phyloP scores from a whole-genome alignment of 2,888 invertebrate genomes.

The Euzetes globulus region DNA sequence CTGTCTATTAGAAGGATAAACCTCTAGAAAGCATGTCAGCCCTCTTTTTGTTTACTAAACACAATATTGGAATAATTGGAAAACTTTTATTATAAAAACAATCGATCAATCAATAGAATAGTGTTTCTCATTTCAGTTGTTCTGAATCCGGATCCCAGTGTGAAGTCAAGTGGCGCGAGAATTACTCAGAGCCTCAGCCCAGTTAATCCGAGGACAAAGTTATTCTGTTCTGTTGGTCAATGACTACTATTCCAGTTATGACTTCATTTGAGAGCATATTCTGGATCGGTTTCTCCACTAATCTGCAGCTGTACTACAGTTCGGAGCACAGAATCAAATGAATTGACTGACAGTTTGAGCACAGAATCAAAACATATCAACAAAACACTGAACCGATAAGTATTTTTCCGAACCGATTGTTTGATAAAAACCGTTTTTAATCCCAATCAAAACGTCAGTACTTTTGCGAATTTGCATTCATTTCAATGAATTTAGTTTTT shows the following conservation, averaged over 20 bases:
- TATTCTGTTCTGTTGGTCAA: not conserved
- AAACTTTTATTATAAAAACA: not conserved
- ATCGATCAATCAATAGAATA: not conserved
- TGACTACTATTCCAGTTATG: not conserved
- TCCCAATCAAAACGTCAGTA: too few relatives aligned
- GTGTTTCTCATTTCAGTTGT: not conserved
- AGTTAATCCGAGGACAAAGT: conserved; percentile 14
- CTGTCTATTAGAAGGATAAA: not conserved
- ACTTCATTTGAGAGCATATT: conserved; percentile 20
- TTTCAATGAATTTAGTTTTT: too few relatives aligned
- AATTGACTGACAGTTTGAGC: not conserved
- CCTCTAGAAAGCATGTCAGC: not conserved
- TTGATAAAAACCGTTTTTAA: too few relatives aligned
- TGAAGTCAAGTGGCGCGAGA: conserved; percentile 21
- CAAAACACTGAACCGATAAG: too few relatives aligned
- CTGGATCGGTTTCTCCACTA: not conserved
- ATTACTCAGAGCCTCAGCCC: not conserved
- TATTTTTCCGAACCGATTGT: too few relatives aligned
- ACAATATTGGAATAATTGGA: not conserved
- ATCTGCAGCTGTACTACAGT: conserved; percentile 7
- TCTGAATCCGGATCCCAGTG: not conserved
- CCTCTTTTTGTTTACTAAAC: too few relatives aligned
- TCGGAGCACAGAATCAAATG: too few relatives aligned
- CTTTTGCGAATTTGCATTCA: too few relatives aligned
- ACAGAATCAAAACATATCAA: not conserved